phyloP scores from a whole-genome alignment of 2,888 invertebrate species.

The Chloromyia formosa region DNA sequence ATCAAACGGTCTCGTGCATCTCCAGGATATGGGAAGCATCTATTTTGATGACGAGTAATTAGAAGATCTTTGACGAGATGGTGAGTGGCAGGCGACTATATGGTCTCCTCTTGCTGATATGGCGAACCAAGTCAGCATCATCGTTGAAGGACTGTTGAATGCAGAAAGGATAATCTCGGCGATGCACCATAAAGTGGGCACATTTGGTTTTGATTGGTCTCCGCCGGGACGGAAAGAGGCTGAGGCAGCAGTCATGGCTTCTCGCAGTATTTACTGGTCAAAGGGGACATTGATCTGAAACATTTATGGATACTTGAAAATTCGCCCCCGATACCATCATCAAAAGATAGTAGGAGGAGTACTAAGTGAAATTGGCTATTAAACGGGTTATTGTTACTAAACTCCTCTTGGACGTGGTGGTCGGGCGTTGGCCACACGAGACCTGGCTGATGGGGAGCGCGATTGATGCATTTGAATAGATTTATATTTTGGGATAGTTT shows the following conservation, averaged over 20 bases:
- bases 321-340: not conserved
- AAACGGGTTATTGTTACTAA: conserved; percentile 3
- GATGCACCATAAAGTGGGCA: conserved; percentile 19
- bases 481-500: too few relatives aligned
- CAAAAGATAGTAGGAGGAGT: not conserved
- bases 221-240: too few relatives aligned
- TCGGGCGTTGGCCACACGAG: too few relatives aligned
- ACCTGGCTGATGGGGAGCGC: too few relatives aligned
- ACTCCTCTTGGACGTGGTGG: too few relatives aligned
- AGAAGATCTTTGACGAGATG: conserved; percentile 11
- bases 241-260: too few relatives aligned
- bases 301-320: conserved; percentile 28
- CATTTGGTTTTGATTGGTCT: conserved; percentile 15
- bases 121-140: too few relatives aligned
- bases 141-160: not conserved
- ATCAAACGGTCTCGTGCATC: not conserved
- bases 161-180: not conserved
- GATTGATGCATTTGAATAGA: too few relatives aligned
- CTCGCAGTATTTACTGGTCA: not conserved
- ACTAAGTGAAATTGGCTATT: conserved; percentile 31
- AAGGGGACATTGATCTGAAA: not conserved
- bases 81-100: too few relatives aligned
- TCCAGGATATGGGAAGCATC: not conserved
- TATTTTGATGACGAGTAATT: conserved; percentile 30
- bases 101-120: too few relatives aligned